A percentile compares a stretch with the other conserved stretches of the same genome.
phyloP scores from a whole-genome alignment of 2,888 invertebrate species.

The Aplocera efformata region DNA sequence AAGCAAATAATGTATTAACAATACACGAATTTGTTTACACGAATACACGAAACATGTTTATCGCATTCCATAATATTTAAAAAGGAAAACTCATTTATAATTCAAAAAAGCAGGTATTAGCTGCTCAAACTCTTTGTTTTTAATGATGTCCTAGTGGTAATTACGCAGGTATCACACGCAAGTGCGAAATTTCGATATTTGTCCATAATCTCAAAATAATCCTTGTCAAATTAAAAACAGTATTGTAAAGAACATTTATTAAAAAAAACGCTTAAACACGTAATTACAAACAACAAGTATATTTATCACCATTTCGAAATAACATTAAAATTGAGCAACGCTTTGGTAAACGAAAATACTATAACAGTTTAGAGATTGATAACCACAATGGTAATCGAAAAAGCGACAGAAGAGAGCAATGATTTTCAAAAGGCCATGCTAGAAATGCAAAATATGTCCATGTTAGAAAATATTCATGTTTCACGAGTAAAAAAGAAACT shows the following conservation, averaged over 20 bases:
- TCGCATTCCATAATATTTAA: too few species aligned
- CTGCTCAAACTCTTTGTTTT: too few species aligned
- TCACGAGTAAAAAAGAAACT: slow-evolving; percentile 15
- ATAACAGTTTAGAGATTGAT: slow-evolving; percentile 23
- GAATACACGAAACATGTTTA: too few species aligned
- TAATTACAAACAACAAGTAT: slow-evolving; percentile 36
- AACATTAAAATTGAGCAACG: slow-evolving; percentile 47
- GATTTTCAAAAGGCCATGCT: slow-evolving; percentile 4
- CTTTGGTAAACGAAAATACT: slow-evolving; percentile 60
- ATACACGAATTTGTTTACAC: too few species aligned
- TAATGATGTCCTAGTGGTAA: too few species aligned
- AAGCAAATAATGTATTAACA: too few species aligned
- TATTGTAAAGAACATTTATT: slow-evolving; percentile 36
- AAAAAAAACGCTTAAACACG: slow-evolving; percentile 46
- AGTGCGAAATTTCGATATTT: too few species aligned
- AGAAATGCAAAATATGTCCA: not conserved
- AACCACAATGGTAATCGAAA: slow-evolving; percentile 46
- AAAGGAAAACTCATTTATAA: too few species aligned
- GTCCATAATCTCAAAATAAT: too few species aligned
- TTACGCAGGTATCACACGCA: too few species aligned
- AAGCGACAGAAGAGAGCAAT: slow-evolving; percentile 52
- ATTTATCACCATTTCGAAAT: slow-evolving; percentile 40
- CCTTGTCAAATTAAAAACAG: slow-evolving; percentile 1
- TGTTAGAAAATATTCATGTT: slow-evolving; percentile 1
- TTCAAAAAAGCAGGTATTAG: too few species aligned